Conservation (phyloP, 2,113 vertebrate genomes). For the Lophura nycthemera region DNA sequence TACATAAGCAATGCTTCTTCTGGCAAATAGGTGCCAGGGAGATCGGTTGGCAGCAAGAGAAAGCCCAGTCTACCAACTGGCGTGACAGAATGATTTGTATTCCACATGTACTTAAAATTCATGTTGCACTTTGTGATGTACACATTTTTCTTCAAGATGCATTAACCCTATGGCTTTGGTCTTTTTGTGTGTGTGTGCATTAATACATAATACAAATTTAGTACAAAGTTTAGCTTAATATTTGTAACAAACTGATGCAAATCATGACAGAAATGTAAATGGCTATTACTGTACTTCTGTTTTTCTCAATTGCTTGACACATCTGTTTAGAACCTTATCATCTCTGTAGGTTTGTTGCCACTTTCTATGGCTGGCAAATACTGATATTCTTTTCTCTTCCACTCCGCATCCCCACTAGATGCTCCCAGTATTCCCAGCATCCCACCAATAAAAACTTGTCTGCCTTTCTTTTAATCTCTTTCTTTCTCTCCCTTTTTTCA, state of each 20-base stretch:
- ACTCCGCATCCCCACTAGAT: fast-evolving
- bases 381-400: neutral
- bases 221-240: neutral
- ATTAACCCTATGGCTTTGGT: neutral
- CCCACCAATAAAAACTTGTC: neutral
- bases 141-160: neutral
- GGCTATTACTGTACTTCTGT: neutral
- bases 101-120: neutral
- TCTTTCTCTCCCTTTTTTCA: neutral
- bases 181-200: neutral
- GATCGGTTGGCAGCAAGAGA: neutral
- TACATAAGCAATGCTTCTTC: neutral
- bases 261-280: neutral
- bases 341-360: neutral
- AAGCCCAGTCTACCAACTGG: neutral
- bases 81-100: neutral
- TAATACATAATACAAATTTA: neutral
- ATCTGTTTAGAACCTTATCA: neutral
- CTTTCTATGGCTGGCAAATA: neutral
- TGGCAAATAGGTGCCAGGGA: neutral
- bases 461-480: neutral
- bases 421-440: neutral
- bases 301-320: neutral
- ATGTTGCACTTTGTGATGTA: neutral
- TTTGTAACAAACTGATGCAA: neutral